Conservation (phyloP, 1,140 invertebrate genomes). For the Heliconius nattereri region DNA sequence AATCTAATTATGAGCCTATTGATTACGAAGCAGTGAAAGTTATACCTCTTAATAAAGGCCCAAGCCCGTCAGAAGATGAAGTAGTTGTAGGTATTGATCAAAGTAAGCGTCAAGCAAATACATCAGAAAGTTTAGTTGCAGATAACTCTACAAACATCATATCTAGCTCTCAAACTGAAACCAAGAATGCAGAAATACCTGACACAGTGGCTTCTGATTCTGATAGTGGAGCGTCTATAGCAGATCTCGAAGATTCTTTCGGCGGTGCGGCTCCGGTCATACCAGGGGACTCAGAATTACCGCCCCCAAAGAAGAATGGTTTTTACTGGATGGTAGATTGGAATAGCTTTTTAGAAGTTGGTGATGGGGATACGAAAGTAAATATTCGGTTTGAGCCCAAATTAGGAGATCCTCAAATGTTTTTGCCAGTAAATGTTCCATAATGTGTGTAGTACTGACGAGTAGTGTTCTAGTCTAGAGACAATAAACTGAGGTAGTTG, state of each 20-base stretch:
- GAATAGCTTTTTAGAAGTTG: conserved; percentile 92
- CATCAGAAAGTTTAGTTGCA: conserved; percentile 47
- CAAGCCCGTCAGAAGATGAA: conserved; percentile 62
- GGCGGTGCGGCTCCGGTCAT: conserved; percentile 82
- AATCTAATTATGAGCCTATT: conserved; percentile 62
- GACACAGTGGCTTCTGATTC: conserved; percentile 61
- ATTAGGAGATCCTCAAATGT: conserved; percentile 88
- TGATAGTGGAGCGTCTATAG: conserved; percentile 76
- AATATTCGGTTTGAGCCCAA: conserved; percentile 90
- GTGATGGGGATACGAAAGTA: conserved; percentile 88
- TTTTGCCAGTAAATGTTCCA: conserved; percentile 86
- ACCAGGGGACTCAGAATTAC: conserved; percentile 82
- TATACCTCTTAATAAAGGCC: conserved; percentile 67
- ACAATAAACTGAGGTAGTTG: conserved; percentile 24
- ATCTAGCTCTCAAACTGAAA: conserved; percentile 41
- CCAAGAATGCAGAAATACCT: conserved; percentile 40
- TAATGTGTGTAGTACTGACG: conserved; percentile 46
- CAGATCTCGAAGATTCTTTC: conserved; percentile 89
- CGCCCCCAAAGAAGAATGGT: conserved; percentile 86
- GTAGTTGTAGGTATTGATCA: conserved; percentile 66
- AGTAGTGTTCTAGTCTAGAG: conserved; percentile 67
- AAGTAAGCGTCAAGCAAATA: conserved; percentile 70
- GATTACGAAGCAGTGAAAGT: conserved; percentile 75
- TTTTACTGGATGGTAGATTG: conserved; percentile 92
- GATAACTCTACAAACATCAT: conserved; percentile 29